These are phyloP conservation scores for Sinotaia quadrata DNA, from an alignment of 2,888 invertebrate genomes.

Conservation along the genomic window DNA sequence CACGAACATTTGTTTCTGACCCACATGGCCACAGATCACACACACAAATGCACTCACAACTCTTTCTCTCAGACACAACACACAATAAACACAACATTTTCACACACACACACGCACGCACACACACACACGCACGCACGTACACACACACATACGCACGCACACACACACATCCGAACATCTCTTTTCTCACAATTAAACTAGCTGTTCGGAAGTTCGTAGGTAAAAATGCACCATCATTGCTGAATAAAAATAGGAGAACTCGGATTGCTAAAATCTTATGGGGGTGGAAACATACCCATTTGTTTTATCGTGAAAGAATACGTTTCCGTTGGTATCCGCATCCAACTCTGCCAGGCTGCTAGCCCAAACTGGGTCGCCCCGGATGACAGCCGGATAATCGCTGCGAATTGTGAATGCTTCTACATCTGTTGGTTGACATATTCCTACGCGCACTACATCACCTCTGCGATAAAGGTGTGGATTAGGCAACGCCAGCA, in stretches of 20 bases:
- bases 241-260: too few species aligned
- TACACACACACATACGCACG: background rate
- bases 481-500: too few species aligned
- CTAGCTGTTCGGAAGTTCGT: background rate
- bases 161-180: background rate
- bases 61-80: too few species aligned
- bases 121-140: background rate
- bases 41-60: too few species aligned
- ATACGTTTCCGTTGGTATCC: constrained; percentile 2
- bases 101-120: background rate
- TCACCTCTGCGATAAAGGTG: background rate
- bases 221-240: too few species aligned
- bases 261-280: too few species aligned
- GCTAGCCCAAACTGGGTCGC: constrained; percentile 8
- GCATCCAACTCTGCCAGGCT: constrained; percentile 14
- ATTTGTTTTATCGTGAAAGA: constrained; percentile 11
- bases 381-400: constrained; percentile 1
- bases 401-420: background rate
- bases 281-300: too few species aligned
- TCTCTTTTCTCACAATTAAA: background rate
- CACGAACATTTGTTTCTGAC: too few species aligned
- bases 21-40: too few species aligned
- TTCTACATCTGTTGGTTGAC: constrained; percentile 4
- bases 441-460: constrained; percentile 9
- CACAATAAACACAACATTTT: too few species aligned